Base-by-base conservation (phyloP, 2,888 invertebrate species). In the Noctua pronuba region DNA sequence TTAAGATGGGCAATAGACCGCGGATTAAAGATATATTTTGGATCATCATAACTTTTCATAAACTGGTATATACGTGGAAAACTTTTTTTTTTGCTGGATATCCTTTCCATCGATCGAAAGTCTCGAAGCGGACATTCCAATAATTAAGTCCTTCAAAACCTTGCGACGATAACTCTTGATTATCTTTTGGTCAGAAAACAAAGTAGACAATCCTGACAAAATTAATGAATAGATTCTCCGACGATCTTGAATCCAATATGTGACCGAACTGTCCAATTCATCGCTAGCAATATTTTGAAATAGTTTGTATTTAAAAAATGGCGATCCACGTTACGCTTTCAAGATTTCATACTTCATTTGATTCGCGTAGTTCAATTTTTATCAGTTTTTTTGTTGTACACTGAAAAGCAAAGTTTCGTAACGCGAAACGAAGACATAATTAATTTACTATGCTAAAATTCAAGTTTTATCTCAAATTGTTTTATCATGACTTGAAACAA, bases 301-400 rank as follows among this genome's bases (percentile, higher is more conserved):
- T 70, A 77, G 70, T 70, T 66, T 66, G 77, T 60, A 67, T 66
- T 44, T 71, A 62, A 77, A 80, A 82, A 76, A 62, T 67, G 21
- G 62, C 66, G 60, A 55, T 67, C 44, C 2, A 28, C 6, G 60
- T 55, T 18, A 24, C 52, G 60, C 52, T 46, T 77, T 35, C 41
- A 44, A 35, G 28, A 49, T 24, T 62, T 55, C 44, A 60, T 66
- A 76, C 76, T 75, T 82, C 44, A 83, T 70, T 82, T 52, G 52
- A 38, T 60, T 80, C 31, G 24, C 38, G 44, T n/a, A 58, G 55
- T 82, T 70, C 16, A 35, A 58, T 65, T 75, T 82, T 52, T 35
- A 69, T 3, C 35, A 35, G 1, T 21, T 68, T 49, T 52, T 7
- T 2, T 46, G 6, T 49, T 64, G 31, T 49, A 7, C 11, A 0